Evolutionary conservation across 2,113 vertebrate genomes (phyloP), one percentile per base, ranked within the genome.

Genomic region (Dryoscopus gambensis): DNA sequence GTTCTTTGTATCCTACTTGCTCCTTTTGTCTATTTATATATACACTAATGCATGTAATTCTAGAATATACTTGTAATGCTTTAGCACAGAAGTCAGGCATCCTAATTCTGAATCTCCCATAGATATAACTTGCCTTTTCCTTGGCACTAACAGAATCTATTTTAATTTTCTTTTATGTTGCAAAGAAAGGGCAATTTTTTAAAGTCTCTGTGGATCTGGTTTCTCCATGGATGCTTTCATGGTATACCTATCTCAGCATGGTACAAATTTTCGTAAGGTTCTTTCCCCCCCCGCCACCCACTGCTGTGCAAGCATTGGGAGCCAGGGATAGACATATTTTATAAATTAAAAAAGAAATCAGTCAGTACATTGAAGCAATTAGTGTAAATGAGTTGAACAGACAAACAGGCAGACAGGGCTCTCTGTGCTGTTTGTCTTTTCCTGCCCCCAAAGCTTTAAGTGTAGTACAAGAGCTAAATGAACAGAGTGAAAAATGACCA

Each of bases 401-500:
- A 90, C 95, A 89, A 86, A 80, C 20, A 79, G 69, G 91, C 92
- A 87, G 83, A 87, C 71, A 89, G 37, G 31, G 42, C 57, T 92
- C 37, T 5, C 50, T 89, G 42, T 13, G 67, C 73, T 80, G 60
- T 83, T 94, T 60, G 80, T 69, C 67, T 96, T 96, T 76, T 93
- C 64, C 87, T 94, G 76, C 73, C 67, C 69, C 64, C 68, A 86
- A 49, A 90, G 85, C 62, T 53, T 75, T 52, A 75, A 85, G 53
- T 75, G 30, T 82, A 78, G 88, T 56, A 75, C 44, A 91, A 92
- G 68, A 68, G 53, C 76, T 91, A 95, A 97, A 93, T 55, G 81
- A 91, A 84, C 63, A 75, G 78, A 90, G 89, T 93, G 78, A 97
- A 93, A 97, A 97, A 97, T 97, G 87, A 88, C 59, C 91, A 56